A percentile compares a stretch with the other conserved stretches of the same genome.
phyloP scores from a whole-genome alignment of 2,888 invertebrate genomes.

The Tuta absoluta region DNA sequence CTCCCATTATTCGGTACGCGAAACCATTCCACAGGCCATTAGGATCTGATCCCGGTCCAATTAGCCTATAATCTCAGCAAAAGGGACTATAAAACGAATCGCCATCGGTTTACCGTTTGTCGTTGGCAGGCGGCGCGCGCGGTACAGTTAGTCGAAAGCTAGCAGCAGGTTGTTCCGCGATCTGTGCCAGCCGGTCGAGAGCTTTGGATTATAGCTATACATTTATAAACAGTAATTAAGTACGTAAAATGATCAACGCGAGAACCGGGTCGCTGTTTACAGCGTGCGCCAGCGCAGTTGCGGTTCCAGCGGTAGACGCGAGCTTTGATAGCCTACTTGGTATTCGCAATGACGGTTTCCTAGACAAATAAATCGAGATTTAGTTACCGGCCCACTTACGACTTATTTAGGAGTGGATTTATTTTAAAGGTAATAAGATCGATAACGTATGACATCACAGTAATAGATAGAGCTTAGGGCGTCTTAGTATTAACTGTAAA shows the following conservation, averaged over 20 bases:
- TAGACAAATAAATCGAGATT: neutral
- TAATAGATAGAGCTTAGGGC: neutral
- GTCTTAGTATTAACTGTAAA: conserved; percentile 14
- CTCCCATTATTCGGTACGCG: neutral
- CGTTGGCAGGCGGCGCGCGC: conserved; percentile 2
- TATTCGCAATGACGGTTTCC: neutral
- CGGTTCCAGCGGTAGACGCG: neutral
- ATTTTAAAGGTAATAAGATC: neutral
- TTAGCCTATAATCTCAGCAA: conserved; percentile 23
- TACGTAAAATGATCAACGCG: conserved; percentile 13
- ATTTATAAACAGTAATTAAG: conserved; percentile 12
- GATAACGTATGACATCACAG: neutral
- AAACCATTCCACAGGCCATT: neutral
- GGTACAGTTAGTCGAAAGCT: conserved; percentile 35
- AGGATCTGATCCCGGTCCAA: conserved; percentile 3
- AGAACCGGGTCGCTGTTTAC: conserved; percentile 15
- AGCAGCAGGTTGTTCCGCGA: conserved; percentile 30
- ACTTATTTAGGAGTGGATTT: too few relatives aligned
- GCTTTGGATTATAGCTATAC: conserved; percentile 3
- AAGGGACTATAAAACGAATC: conserved; percentile 29
- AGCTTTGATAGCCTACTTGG: conserved; percentile 5
- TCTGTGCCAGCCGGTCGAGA: conserved; percentile 24
- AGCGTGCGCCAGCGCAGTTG: neutral
- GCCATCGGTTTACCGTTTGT: conserved; percentile 33
- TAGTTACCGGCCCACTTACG: too few relatives aligned